Evolutionary conservation across 2,797 vertebrate genomes (phyloP).

Genomic region (Taeniopygia guttata): DNA sequence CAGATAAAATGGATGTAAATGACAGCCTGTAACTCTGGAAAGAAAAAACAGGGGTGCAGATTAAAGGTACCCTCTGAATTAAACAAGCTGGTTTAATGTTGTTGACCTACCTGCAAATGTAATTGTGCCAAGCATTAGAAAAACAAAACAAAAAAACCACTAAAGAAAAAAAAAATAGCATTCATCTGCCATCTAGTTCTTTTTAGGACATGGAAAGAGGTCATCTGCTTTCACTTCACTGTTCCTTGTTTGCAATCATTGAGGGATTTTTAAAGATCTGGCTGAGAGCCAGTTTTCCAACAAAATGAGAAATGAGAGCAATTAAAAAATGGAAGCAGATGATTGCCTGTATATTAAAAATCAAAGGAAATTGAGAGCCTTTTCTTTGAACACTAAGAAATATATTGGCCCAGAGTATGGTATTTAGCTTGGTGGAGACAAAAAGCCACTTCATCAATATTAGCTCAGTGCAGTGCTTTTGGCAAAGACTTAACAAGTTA

Average conservation of each 20-base stretch:
- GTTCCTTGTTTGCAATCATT: neutral
- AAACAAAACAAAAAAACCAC: neutral
- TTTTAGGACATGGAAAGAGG: neutral
- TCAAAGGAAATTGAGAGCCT: conserved; percentile 45
- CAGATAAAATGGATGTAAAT: neutral
- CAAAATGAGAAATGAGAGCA: conserved; percentile 48
- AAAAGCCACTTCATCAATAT: conserved; percentile 51
- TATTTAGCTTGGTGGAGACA: conserved; percentile 34
- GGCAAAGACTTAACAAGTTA: neutral
- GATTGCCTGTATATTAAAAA: conserved; percentile 30
- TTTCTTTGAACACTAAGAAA: conserved; percentile 28
- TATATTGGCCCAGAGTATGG: conserved; percentile 35
- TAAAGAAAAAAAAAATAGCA: neutral
- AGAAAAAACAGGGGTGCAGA: rapidly evolving
- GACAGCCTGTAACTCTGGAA: neutral
- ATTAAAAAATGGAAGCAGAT: conserved; percentile 54
- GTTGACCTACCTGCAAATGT: neutral
- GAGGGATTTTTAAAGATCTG: neutral
- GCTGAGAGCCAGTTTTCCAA: conserved; percentile 4
- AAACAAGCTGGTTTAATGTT: neutral
- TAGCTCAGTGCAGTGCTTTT: neutral
- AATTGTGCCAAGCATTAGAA: neutral
- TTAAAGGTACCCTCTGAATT: neutral
- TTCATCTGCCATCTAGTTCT: neutral
- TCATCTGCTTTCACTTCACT: conserved; percentile 40